Conservation (phyloP, 92 coral and sea anemone genomes). For the Phenganax stokvisi region DNA sequence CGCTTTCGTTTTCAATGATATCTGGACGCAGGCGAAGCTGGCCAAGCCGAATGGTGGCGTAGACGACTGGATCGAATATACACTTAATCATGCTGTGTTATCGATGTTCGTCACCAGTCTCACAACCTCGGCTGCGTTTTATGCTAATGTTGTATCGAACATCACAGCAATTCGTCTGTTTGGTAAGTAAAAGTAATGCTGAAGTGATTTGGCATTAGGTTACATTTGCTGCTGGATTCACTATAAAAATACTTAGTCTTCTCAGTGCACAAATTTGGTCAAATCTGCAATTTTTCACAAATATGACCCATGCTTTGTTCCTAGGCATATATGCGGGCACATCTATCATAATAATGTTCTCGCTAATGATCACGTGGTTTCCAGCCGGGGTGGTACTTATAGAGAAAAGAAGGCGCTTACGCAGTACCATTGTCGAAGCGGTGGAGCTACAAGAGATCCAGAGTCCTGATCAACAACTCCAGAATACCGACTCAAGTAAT, state of each 20-base stretch:
- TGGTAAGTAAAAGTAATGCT: constrained; percentile 34
- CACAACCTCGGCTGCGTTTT: constrained; percentile 95
- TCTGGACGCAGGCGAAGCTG: constrained; percentile 76
- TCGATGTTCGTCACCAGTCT: constrained; percentile 96
- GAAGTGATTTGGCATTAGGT: too few species aligned
- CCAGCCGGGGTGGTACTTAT: constrained; percentile 75
- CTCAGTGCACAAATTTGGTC: too few species aligned
- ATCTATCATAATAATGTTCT: constrained; percentile 69
- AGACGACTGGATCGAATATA: constrained; percentile 60
- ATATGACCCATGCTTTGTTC: too few species aligned
- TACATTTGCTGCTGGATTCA: too few species aligned
- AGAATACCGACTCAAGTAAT: neutral
- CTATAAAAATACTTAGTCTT: too few species aligned
- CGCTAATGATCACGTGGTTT: constrained; percentile 87
- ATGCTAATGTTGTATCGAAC: constrained; percentile 69
- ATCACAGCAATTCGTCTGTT: constrained; percentile 78
- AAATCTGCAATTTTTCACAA: too few species aligned
- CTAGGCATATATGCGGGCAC: constrained; percentile 65
- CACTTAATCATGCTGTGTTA: constrained; percentile 78
- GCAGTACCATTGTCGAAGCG: neutral
- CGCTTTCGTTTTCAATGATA: constrained; percentile 87
- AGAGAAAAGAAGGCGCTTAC: constrained; percentile 51
- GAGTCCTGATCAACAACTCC: neutral
- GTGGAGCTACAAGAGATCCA: neutral
- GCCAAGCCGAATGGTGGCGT: constrained; percentile 60